Percentiles rank a stretch among this genome's conserved stretches.
Evolutionary conservation across 2,888 invertebrate genomes (phyloP).

Genomic region (Osmoderma eremita): DNA sequence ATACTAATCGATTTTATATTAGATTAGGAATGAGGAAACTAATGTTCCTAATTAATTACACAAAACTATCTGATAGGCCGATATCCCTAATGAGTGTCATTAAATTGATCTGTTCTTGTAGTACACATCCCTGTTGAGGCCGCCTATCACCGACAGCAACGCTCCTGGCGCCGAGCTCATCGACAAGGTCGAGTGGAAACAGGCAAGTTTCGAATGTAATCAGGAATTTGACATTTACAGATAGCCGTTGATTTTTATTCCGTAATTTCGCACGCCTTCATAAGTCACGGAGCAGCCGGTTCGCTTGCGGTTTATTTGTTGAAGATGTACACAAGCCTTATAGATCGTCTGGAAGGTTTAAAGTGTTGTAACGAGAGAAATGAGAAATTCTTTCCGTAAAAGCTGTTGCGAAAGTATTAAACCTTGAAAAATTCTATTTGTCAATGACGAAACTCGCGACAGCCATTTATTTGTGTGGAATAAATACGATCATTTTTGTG

Average conservation of each 20-base stretch:
- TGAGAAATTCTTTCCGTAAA: no score
- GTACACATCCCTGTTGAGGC: constrained; percentile 88
- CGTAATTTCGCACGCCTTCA: constrained; percentile 6
- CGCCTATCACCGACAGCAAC: constrained; percentile 76
- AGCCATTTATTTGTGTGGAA: no score
- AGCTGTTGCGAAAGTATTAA: no score
- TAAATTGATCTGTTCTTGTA: constrained; percentile 63
- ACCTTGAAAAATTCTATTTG: no score
- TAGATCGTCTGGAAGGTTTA: neutral
- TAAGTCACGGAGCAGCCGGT: neutral
- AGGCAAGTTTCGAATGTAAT: constrained; percentile 71
- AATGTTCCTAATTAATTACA: constrained; percentile 23
- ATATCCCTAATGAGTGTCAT: constrained; percentile 22
- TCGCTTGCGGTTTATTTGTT: constrained; percentile 2
- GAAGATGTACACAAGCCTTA: neutral
- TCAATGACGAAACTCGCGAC: no score
- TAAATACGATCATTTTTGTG: no score
- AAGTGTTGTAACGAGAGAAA: no score
- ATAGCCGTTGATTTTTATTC: constrained; percentile 30
- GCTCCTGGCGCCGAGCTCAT: constrained; percentile 74
- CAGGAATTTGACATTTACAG: constrained; percentile 35
- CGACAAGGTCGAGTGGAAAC: constrained; percentile 90
- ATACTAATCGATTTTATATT: constrained; percentile 5
- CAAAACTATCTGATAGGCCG: constrained; percentile 3
- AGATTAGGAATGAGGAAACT: constrained; percentile 7